Evolutionary conservation across 2,797 vertebrate species (phyloP), one percentile per base, ranked within the genome.

Genomic region (Rhadinocentrus ornatus): DNA sequence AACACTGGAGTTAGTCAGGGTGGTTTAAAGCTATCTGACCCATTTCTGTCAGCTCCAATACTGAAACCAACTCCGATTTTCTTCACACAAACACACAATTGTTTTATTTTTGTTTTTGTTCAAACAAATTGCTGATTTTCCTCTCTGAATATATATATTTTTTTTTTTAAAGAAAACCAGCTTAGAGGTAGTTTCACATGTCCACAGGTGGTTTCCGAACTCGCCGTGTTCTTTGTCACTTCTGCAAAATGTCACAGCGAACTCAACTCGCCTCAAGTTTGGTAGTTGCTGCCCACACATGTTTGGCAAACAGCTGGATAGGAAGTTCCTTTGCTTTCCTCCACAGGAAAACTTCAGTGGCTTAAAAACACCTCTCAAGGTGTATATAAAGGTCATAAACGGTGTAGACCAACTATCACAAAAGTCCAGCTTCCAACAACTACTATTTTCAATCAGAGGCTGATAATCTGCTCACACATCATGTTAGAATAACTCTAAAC

Each of bases 11-110:
- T 85, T 58, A 63, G 78, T 73, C 74, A 64, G 20, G 24, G 26
- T 15, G 63, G 41, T 74, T 66, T 58, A 27, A 52, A 80, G 64
- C 65, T 5, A 16, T 20, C 68, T 55, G 81, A 86, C 85, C 76
- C 3, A 59, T 22, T 86, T 84, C 72, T 86, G 86, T 90, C 83
- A 74, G 69, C 58, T 75, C 71, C 0, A 2, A 80, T 73, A 39
- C 61, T 31, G 20, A 59, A 32, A 55, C 73, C 15, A 66, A 34
- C 62, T 53, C 62, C 11, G 13, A 37, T 18, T 13, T 20, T n/a
- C 67, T 3, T 6, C 48, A 48, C 18, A 53, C 20, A 62, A 55
- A 52, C 20, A 55, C 37, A 66, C 41, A 65, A 41, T 35, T 22
- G 15, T 10, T 22, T n/a, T 44, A 5, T 18, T 44, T 44, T 62